Evolutionary conservation across 2,888 invertebrate genomes (phyloP), one percentile per base, ranked within the genome.

Genomic region (Gymnoscelis rufifasciata): DNA sequence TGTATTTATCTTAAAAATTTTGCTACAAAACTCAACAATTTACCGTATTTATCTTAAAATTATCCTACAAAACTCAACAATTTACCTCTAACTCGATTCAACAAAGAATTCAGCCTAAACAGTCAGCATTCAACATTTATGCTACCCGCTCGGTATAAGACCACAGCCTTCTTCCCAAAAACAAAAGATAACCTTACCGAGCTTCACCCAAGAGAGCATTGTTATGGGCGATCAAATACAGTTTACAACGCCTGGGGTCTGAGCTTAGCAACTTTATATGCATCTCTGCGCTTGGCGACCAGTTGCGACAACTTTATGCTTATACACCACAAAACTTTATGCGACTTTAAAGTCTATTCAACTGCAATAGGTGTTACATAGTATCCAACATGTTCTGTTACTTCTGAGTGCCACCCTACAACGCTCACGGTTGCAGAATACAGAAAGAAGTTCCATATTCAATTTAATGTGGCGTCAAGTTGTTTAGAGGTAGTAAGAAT

Each of bases 151-250:
- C n/a, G n/a, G n/a, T n/a, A n/a, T n/a, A n/a, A n/a, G n/a, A n/a
- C n/a, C n/a, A n/a, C n/a, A n/a, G n/a, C n/a, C n/a, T n/a, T n/a
- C n/a, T 59, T 53, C 47, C 37, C 41, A 38, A 52, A 57, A 60
- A 23, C 60, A 56, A 67, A 64, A 68, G 61, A 62, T 50, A 51
- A 52, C 59, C 58, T 56, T 64, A 62, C 59, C 50, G 52, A 62
- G 63, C 65, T 66, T 62, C 64, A 60, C 71, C 64, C 67, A 40
- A 56, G 62, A 54, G 73, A 68, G 59, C 55, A 68, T 73, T 78
- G 72, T 75, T 75, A 77, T 68, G 68, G 68, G 57, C 71, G 64
- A 77, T 72, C 78, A 75, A 78, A 80, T 78, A 68, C 73, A 74
- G 70, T 78, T 79, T 74, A 71, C 73, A 74, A 60, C 69, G 66